Conservation (phyloP, 2,113 vertebrate genomes). For the Centropristis striata region DNA sequence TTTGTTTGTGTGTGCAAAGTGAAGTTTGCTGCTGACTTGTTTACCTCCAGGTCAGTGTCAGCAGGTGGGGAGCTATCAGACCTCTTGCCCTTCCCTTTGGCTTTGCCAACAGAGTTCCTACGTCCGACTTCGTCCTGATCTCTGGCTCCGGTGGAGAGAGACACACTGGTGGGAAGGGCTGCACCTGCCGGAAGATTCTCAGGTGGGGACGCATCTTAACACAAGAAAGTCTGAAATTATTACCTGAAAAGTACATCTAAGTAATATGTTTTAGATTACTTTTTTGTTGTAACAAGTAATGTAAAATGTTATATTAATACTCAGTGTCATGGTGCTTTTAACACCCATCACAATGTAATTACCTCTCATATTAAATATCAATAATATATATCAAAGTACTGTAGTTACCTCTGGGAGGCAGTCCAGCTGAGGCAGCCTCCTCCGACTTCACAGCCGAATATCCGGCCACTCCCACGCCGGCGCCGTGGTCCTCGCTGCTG, state of each 20-base stretch:
- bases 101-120: conserved; percentile 92
- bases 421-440: conserved; percentile 78
- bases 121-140: conserved; percentile 92
- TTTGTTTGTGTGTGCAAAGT: not conserved
- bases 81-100: conserved; percentile 94
- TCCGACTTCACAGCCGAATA: conserved; percentile 88
- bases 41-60: conserved; percentile 94
- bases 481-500: conserved; percentile 81
- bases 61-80: conserved; percentile 88
- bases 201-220: conserved; percentile 76
- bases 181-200: conserved; percentile 81
- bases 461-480: conserved; percentile 68
- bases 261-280: too few relatives aligned
- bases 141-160: conserved; percentile 84
- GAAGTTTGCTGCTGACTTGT: too few relatives aligned
- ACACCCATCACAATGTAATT: too few relatives aligned
- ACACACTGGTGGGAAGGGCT: conserved; percentile 66
- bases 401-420: conserved; percentile 79
- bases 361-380: too few relatives aligned
- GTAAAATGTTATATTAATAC: too few relatives aligned
- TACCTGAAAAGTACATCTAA: not conserved
- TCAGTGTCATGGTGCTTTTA: too few relatives aligned
- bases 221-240: not conserved
- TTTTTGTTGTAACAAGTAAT: too few relatives aligned
- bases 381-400: not conserved